phyloP scores from a whole-genome alignment of 2,888 invertebrate genomes.

The Acheta domesticus region DNA sequence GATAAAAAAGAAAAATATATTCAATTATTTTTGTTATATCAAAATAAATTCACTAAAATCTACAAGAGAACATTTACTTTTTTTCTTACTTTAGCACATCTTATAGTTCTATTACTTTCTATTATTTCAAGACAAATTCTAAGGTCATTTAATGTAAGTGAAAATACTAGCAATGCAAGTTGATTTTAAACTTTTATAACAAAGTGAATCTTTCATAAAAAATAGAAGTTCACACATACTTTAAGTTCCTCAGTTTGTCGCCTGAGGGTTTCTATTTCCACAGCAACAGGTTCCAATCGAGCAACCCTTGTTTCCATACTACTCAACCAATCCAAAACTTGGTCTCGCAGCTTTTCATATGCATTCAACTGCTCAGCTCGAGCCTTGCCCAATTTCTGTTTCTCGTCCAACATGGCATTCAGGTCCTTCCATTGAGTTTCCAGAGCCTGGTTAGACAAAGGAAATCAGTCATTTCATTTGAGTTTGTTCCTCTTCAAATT shows the following conservation, averaged over 20 bases:
- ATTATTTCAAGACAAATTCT: too few relatives aligned
- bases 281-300: slow-evolving; percentile 76
- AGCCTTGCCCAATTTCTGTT: slow-evolving; percentile 75
- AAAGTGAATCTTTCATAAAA: too few relatives aligned
- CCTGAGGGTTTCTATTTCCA: slow-evolving; percentile 80
- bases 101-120: too few relatives aligned
- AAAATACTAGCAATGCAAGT: too few relatives aligned
- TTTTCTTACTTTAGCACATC: neutral
- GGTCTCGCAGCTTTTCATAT: slow-evolving; percentile 78
- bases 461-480: neutral
- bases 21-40: neutral
- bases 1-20: slow-evolving; percentile 29
- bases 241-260: slow-evolving; percentile 79
- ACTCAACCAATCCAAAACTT: slow-evolving; percentile 81
- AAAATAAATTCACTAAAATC: slow-evolving; percentile 28
- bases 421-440: slow-evolving; percentile 90
- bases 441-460: slow-evolving; percentile 52
- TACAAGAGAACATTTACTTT: neutral
- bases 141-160: too few relatives aligned
- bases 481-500: neutral
- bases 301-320: slow-evolving; percentile 74
- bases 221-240: slow-evolving; percentile 35
- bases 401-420: slow-evolving; percentile 76
- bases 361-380: slow-evolving; percentile 81
- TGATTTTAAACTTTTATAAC: too few relatives aligned